phyloP scores from a whole-genome alignment of 2,113 vertebrate species.

The Lophura nycthemera region DNA sequence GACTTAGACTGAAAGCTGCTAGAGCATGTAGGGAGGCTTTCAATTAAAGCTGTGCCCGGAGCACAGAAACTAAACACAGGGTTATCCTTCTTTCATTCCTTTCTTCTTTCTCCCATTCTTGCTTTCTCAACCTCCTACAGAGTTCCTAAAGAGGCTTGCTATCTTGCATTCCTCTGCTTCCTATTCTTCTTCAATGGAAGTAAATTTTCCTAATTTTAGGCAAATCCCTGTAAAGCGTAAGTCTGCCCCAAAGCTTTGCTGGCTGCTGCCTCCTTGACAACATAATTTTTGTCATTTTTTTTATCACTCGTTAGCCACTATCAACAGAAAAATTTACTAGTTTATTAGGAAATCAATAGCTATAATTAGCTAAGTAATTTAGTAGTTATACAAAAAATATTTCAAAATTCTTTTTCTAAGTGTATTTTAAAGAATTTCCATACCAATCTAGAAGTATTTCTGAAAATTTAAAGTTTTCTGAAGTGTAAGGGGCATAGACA shows the following conservation, averaged over 20 bases:
- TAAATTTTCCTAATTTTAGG: not conserved
- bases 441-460: not conserved
- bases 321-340: not conserved
- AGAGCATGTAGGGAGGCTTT: not conserved
- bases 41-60: not conserved
- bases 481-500: not conserved
- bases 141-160: not conserved
- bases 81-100: not conserved
- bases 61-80: not conserved
- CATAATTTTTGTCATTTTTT: not conserved
- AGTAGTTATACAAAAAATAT: not conserved
- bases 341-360: not conserved
- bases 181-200: not conserved
- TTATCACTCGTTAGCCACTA: not conserved
- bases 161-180: not conserved
- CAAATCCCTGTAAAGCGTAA: not conserved
- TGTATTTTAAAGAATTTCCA: not conserved
- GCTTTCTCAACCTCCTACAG: not conserved
- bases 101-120: not conserved
- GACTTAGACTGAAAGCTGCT: not conserved
- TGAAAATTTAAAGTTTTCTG: not conserved
- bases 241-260: not conserved
- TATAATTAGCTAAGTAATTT: not conserved
- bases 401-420: not conserved
- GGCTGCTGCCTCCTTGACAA: not conserved